Percentiles rank a stretch among this genome's conserved stretches.
These are phyloP conservation scores for Hyphantria cunea DNA, from an alignment of 1,140 invertebrate genomes.

Conservation along the genomic window DNA sequence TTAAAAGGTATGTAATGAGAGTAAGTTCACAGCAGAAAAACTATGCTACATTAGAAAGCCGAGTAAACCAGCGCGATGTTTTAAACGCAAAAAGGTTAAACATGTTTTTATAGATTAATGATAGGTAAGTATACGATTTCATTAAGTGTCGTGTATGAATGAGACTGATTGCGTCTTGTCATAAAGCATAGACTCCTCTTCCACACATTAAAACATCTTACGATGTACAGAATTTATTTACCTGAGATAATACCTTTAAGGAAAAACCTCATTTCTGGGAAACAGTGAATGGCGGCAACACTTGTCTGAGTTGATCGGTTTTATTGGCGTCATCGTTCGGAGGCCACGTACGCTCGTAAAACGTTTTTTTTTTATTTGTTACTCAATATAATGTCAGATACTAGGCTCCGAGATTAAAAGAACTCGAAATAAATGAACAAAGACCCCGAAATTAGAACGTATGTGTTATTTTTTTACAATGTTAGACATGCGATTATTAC, in stretches of 20 bases:
- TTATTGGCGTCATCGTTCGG: slow-evolving; percentile 61
- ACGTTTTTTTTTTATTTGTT: slow-evolving; percentile 55
- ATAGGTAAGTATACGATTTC: too few species aligned
- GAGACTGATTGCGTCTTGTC: too few species aligned
- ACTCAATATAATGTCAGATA: slow-evolving; percentile 49
- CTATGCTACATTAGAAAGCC: too few species aligned
- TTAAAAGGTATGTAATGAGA: too few species aligned
- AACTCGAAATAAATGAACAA: slow-evolving; percentile 43
- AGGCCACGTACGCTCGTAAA: slow-evolving; percentile 57
- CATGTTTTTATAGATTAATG: too few species aligned
- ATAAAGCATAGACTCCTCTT: too few species aligned
- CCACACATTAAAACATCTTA: too few species aligned
- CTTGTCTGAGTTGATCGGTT: slow-evolving; percentile 53
- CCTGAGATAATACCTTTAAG: not conserved
- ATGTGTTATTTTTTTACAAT: slow-evolving; percentile 31
- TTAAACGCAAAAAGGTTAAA: too few species aligned
- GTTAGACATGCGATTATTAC: not conserved
- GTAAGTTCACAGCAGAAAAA: too few species aligned
- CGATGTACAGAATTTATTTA: too few species aligned
- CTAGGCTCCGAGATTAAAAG: slow-evolving; percentile 55
- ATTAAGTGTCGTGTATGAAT: too few species aligned
- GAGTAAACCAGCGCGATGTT: too few species aligned
- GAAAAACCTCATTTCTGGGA: not conserved
- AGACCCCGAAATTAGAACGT: slow-evolving; percentile 42
- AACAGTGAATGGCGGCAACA: slow-evolving; percentile 10